phyloP scores from a whole-genome alignment of 2,888 invertebrate genomes.

The Acronicta alni region DNA sequence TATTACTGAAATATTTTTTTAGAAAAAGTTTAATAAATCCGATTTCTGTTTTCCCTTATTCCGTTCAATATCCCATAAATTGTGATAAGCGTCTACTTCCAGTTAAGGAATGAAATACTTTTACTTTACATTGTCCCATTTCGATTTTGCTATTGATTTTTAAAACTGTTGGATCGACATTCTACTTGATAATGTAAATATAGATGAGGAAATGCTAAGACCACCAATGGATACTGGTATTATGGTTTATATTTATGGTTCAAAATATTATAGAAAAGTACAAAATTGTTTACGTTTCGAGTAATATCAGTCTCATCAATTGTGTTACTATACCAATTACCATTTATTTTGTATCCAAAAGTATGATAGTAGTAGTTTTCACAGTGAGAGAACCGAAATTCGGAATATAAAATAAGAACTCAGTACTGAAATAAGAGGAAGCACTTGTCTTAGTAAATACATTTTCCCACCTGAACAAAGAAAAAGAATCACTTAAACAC shows the following conservation, averaged over 20 bases:
- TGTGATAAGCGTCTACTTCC: constrained; percentile 73
- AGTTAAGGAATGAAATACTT: constrained; percentile 61
- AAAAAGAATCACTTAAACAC: neutral
- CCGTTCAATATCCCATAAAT: constrained; percentile 78
- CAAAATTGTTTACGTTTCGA: neutral
- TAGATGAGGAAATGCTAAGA: constrained; percentile 15
- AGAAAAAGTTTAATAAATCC: constrained; percentile 67
- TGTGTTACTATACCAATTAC: neutral
- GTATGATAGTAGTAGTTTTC: no score
- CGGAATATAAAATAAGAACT: no score
- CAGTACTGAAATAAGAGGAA: no score
- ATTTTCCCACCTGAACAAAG: neutral
- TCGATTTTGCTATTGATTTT: constrained; percentile 37
- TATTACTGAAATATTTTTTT: constrained; percentile 74
- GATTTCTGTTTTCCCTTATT: constrained; percentile 75
- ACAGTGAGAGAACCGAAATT: no score
- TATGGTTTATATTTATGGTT: constrained; percentile 10
- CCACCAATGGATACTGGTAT: constrained; percentile 17
- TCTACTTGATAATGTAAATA: constrained; percentile 22
- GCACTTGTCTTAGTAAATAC: no score
- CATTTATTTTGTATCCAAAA: no score
- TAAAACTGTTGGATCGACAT: constrained; percentile 31
- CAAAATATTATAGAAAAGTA: neutral
- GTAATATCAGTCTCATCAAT: neutral
- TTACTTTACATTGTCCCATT: constrained; percentile 56